Evolutionary conservation across 2,113 vertebrate genomes (phyloP).

Genomic region (Gymnogyps californianus): DNA sequence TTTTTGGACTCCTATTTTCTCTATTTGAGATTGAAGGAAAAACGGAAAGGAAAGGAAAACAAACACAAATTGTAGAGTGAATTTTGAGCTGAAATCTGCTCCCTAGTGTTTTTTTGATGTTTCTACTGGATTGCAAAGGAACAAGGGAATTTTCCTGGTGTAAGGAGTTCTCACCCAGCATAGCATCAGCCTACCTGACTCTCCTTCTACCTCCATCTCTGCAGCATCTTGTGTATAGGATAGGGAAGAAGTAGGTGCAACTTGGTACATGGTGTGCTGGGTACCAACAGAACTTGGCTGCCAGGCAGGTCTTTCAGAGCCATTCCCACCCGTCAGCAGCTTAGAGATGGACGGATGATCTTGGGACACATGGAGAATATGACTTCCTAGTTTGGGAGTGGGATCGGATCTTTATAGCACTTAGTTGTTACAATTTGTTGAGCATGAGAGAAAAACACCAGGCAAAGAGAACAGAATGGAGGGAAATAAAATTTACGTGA

Average conservation of each 20-base stretch:
- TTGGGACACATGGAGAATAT: neutral
- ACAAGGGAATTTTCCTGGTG: neutral
- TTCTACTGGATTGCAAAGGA: neutral
- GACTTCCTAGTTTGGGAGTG: neutral
- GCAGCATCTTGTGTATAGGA: neutral
- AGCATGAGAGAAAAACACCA: neutral
- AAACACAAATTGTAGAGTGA: neutral
- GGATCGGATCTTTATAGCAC: neutral
- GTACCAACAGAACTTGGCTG: neutral
- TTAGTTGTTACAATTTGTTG: neutral
- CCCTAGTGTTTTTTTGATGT: neutral
- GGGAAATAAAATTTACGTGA: neutral
- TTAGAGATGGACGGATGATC: neutral
- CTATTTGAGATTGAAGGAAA: neutral
- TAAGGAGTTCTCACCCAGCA: neutral
- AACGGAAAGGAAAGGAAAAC: neutral
- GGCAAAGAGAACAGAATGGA: neutral
- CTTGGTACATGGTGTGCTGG: neutral
- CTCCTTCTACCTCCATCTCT: neutral
- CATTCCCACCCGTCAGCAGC: neutral
- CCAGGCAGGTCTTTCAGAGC: neutral
- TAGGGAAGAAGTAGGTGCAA: neutral
- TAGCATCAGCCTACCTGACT: fast-evolving
- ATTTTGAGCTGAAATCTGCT: neutral
- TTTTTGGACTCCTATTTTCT: neutral